Base-by-base conservation (phyloP, 2,797 vertebrate genomes). In the Crax fasciolata region DNA sequence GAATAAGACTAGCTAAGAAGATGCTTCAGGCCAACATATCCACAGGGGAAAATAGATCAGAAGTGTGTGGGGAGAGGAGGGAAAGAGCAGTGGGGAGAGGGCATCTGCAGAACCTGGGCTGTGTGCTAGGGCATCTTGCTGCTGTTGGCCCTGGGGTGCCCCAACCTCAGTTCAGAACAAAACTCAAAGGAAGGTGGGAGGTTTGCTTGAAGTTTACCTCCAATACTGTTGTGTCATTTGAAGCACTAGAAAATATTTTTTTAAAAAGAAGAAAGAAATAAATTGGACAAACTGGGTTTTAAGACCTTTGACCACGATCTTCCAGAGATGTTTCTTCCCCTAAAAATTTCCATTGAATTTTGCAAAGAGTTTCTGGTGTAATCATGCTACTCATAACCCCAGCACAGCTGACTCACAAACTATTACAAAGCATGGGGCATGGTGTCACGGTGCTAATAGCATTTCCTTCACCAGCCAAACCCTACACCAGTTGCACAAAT, bases 1-100 rank as follows among this genome's bases (percentile, higher is more conserved):
- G 94, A 79, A 46, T 18, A 17, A 20, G 11, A 2, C 8, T 13
- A 23, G 19, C 21, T 65, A 49, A 28, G 13, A 74, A 52, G 49
- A 80, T 48, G 38, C 57, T 44, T 35, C 11, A 44, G 66, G 44
- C 35, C 63, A n/a, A 77, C 70, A 79, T 5, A 65, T 39, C 35
- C 46, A 54, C 0, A 0, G 5, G 1, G 11, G 25, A 9, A n/a
- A 46, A 35, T 1, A 9, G 79, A 32, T 6, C 8, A 75, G 73
- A 20, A 61, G 70, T 70, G 4, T 52, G 14, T 25, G 20, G 21
- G 14, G 7, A 65, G 3, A 9, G 20, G 14, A 70, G 13, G 62
- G 51, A 65, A 67, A 74, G 17, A 41, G 3, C 21, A 11, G 16
- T 1, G 20, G 32, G 24, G 25, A 68, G 35, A 62, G 9, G 20